These are phyloP conservation scores for Tetrapedia diversipes DNA, from an alignment of 2,888 invertebrate genomes.

Conservation along the genomic window DNA sequence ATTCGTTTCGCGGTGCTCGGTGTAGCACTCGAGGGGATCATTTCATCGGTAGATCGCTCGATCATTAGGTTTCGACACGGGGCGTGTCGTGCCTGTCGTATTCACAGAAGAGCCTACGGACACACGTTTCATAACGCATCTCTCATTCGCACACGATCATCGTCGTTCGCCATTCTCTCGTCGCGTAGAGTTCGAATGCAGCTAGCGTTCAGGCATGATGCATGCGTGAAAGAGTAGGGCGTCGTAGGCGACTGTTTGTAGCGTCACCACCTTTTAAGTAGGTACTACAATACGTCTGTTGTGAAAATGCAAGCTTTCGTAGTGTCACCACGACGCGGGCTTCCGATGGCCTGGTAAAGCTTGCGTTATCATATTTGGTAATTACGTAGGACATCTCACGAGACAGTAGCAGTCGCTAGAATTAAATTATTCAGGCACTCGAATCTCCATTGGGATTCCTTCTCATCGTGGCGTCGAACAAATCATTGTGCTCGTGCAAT, in stretches of 20 bases:
- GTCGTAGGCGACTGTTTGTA: slow-evolving; percentile 35
- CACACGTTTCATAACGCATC: slow-evolving; percentile 19
- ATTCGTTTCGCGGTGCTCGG: neutral
- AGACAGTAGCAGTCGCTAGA: slow-evolving; percentile 8
- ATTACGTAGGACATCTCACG: slow-evolving; percentile 1
- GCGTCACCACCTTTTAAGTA: neutral
- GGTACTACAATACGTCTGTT: slow-evolving; percentile 12
- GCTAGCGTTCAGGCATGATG: slow-evolving; percentile 56
- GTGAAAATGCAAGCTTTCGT: neutral
- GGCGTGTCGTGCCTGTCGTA: too few species aligned
- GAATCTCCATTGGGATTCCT: slow-evolving; percentile 25
- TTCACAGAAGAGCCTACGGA: neutral
- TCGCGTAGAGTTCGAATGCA: slow-evolving; percentile 57
- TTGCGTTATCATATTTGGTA: slow-evolving; percentile 8
- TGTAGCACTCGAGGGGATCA: neutral
- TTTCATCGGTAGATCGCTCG: neutral
- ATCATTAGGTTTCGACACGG: neutral
- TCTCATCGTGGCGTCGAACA: too few species aligned
- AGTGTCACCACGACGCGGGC: neutral
- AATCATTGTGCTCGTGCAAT: too few species aligned
- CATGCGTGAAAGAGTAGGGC: slow-evolving; percentile 55
- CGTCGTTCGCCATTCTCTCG: slow-evolving; percentile 48
- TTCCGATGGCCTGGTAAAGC: neutral
- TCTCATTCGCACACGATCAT: slow-evolving; percentile 45
- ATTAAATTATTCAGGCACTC: neutral